Conservation (phyloP, 2,797 vertebrate genomes). For the Macroramphosus scolopax region DNA sequence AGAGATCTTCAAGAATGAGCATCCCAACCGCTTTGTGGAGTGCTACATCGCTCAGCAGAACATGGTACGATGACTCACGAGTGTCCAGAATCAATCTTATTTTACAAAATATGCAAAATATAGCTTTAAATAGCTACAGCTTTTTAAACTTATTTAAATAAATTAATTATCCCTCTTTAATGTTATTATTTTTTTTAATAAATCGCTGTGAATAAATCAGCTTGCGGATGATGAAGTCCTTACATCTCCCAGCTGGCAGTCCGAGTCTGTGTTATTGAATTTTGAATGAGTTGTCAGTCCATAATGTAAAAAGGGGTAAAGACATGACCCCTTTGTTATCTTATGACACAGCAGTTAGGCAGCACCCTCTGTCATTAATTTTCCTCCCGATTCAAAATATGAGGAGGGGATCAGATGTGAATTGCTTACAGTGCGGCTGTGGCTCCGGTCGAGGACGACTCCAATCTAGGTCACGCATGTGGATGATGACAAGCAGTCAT, state of each 20-base stretch:
- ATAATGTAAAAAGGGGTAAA: slow-evolving; percentile 43
- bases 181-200: no score
- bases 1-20: slow-evolving; percentile 92
- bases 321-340: slow-evolving; percentile 24
- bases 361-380: slow-evolving; percentile 12
- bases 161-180: no score
- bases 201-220: slow-evolving; percentile 2
- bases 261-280: slow-evolving; percentile 40
- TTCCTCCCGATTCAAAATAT: slow-evolving; percentile 5
- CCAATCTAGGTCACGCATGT: slow-evolving; percentile 69
- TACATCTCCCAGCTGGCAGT: slow-evolving; percentile 28
- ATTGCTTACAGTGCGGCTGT: slow-evolving; percentile 19
- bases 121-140: no score
- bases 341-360: slow-evolving; percentile 6
- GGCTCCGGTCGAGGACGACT: slow-evolving; percentile 27
- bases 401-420: slow-evolving; percentile 13
- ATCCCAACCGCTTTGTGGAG: slow-evolving; percentile 90
- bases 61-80: slow-evolving; percentile 78
- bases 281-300: slow-evolving; percentile 45
- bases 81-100: no score
- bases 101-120: no score
- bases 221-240: slow-evolving; percentile 10
- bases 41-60: slow-evolving; percentile 98
- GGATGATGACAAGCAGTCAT: slow-evolving; percentile 55
- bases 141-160: no score